A percentile compares a stretch with the other conserved stretches of the same genome.
Conservation (phyloP, 37 sponge, comb jelly and placozoan genomes). For the Agelas oroides region DNA sequence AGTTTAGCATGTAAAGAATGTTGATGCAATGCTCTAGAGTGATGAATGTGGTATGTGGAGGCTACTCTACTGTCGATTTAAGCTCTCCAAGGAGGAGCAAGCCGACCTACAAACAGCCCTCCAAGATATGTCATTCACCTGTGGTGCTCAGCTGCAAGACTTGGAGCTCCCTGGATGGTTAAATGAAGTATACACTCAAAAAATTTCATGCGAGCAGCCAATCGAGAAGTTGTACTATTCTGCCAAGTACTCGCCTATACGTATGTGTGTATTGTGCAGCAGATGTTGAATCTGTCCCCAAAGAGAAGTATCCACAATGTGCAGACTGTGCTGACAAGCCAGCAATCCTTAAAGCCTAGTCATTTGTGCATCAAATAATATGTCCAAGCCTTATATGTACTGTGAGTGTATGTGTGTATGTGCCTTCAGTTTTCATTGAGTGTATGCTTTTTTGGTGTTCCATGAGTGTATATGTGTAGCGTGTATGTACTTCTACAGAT, state of each 20-base stretch:
- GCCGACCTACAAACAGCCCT: not conserved
- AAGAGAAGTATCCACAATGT: conserved; percentile 1
- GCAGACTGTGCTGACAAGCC: not conserved
- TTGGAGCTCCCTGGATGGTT: conserved; percentile 13
- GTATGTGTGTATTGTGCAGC: conserved; percentile 6
- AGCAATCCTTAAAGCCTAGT: not conserved
- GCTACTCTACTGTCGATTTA: conserved; percentile 8
- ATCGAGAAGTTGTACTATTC: conserved; percentile 33
- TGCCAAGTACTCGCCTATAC: conserved; percentile 15
- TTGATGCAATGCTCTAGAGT: conserved; percentile 21
- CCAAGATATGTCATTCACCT: not conserved
- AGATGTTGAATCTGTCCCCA: not conserved
- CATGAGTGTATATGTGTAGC: no score
- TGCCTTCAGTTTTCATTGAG: no score
- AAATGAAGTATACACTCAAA: conserved; percentile 20
- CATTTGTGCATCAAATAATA: no score
- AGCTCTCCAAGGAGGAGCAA: conserved; percentile 23
- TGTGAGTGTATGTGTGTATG: no score
- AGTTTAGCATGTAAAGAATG: conserved; percentile 39
- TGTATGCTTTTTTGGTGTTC: no score
- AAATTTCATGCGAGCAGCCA: conserved; percentile 17
- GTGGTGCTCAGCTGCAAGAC: conserved; percentile 23
- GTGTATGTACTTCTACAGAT: no score
- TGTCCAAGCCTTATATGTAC: no score
- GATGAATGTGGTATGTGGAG: conserved; percentile 44